These are phyloP conservation scores for Lamellibrachia satsuma DNA, from an alignment of 2,888 invertebrate genomes.

Conservation along the genomic window DNA sequence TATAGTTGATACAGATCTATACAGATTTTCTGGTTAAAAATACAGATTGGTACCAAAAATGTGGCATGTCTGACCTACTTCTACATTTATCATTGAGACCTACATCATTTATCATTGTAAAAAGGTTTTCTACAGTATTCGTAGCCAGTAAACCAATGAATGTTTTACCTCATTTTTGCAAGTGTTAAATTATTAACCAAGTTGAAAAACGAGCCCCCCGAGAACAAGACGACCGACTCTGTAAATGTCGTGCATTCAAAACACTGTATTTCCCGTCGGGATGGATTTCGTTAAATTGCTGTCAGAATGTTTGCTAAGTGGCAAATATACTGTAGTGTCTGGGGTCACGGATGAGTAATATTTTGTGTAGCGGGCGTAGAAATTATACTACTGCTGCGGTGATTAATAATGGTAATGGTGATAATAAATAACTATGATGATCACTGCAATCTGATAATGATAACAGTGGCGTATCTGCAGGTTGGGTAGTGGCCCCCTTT, in stretches of 20 bases:
- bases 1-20: too few relatives aligned
- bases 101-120: neutral
- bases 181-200: neutral
- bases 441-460: too few relatives aligned
- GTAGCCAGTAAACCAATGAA: neutral
- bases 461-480: too few relatives aligned
- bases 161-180: slow-evolving; percentile 3
- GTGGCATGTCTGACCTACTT: neutral
- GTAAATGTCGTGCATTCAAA: neutral
- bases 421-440: neutral
- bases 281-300: neutral
- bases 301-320: neutral
- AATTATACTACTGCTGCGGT: neutral
- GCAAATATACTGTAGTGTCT: neutral
- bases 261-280: neutral
- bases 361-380: neutral
- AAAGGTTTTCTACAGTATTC: neutral
- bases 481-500: too few relatives aligned
- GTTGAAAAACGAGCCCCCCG: neutral
- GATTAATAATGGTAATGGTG: neutral
- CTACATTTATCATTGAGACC: neutral
- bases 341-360: neutral
- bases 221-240: neutral
- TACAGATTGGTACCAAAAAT: too few relatives aligned
- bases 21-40: too few relatives aligned